phyloP scores from a whole-genome alignment of 2,888 invertebrate species.

The Cyrtodaria siliqua region DNA sequence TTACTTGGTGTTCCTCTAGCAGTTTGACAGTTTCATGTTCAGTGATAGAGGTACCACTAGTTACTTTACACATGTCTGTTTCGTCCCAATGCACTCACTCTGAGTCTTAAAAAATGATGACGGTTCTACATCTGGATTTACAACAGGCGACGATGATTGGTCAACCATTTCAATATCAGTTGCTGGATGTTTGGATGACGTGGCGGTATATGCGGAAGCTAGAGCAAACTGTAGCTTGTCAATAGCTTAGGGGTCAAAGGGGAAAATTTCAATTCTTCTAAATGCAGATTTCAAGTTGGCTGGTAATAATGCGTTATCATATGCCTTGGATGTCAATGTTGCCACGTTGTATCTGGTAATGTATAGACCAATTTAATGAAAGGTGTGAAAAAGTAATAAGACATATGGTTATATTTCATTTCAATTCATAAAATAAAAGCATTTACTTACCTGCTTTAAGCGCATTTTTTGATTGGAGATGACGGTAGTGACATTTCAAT shows the following conservation, averaged over 20 bases:
- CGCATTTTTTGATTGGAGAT: no score
- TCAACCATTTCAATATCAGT: no score
- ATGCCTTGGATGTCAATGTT: not conserved
- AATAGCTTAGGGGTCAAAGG: not conserved
- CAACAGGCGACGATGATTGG: no score
- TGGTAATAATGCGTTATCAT: not conserved
- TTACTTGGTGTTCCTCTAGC: conserved; percentile 1
- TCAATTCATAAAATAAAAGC: no score
- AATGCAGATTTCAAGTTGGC: conserved; percentile 5
- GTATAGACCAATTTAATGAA: no score
- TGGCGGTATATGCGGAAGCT: not conserved
- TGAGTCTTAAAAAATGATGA: not conserved
- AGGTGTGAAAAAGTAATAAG: no score
- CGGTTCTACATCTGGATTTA: not conserved
- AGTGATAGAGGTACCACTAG: conserved; percentile 13
- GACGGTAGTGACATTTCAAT: no score
- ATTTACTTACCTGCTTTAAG: no score
- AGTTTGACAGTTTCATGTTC: not conserved
- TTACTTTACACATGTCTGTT: not conserved
- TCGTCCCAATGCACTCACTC: not conserved
- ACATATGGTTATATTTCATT: no score
- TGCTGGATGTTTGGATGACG: not conserved
- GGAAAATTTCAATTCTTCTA: conserved; percentile 1
- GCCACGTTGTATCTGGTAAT: conserved; percentile 5
- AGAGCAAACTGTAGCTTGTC: not conserved